Evolutionary conservation across 2,113 vertebrate genomes (phyloP).

Genomic region (Paracanthobrama guichenoti): DNA sequence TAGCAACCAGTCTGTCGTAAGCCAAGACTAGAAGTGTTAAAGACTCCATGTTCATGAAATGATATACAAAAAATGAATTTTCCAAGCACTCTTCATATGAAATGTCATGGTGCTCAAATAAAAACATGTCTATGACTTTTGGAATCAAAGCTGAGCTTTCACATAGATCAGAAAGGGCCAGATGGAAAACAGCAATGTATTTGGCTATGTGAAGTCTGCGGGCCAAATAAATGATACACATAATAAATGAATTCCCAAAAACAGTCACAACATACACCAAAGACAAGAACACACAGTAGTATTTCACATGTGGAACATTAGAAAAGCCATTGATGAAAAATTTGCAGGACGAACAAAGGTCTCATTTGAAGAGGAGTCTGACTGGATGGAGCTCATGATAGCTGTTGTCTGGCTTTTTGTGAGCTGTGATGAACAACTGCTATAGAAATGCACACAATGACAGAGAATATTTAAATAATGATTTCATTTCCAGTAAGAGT

Average conservation of each 20-base stretch:
- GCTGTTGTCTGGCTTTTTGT: background rate
- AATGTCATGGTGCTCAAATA: conserved; percentile 62
- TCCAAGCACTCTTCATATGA: conserved; percentile 63
- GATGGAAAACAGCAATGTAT: conserved; percentile 70
- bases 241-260: conserved; percentile 41
- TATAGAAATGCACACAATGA: background rate
- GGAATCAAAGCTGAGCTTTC: conserved; percentile 67
- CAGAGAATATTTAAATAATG: background rate
- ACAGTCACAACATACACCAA: conserved; percentile 50
- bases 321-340: conserved; percentile 52
- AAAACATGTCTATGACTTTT: conserved; percentile 68
- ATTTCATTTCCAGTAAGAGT: background rate
- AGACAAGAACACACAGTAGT: conserved; percentile 45
- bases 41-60: conserved; percentile 65
- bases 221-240: conserved; percentile 32
- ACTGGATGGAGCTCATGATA: background rate
- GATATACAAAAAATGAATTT: conserved; percentile 69
- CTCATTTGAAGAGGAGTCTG: background rate
- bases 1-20: conserved; percentile 72
- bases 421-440: background rate
- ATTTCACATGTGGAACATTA: conserved; percentile 42
- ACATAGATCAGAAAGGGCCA: conserved; percentile 69
- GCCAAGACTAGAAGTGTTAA: conserved; percentile 69
- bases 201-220: conserved; percentile 67
- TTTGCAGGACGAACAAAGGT: conserved; percentile 27